Conservation (phyloP, 1,140 invertebrate species). For the Danaus plexippus region DNA sequence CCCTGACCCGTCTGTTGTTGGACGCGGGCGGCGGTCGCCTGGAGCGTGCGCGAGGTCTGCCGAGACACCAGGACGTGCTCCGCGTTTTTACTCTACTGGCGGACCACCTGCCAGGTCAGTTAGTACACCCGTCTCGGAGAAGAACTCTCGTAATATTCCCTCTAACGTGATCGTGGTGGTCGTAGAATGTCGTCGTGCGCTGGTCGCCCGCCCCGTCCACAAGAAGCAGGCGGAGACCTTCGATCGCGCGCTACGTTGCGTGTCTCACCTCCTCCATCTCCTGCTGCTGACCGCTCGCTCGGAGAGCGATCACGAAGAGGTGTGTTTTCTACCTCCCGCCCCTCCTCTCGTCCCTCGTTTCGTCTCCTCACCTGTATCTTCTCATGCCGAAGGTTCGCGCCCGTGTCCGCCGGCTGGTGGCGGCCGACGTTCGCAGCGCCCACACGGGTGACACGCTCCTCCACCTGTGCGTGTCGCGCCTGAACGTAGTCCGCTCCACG, state of each 20-base stretch:
- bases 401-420: constrained; percentile 57
- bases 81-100: constrained; percentile 76
- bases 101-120: constrained; percentile 10
- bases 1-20: constrained; percentile 82
- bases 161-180: neutral
- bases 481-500: constrained; percentile 84
- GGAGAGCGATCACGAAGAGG: constrained; percentile 4
- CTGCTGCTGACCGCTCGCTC: constrained; percentile 28
- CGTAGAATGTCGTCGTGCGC: constrained; percentile 74
- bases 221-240: constrained; percentile 87
- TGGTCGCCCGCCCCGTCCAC: constrained; percentile 79
- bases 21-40: constrained; percentile 80
- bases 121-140: too few species aligned
- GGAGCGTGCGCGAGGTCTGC: constrained; percentile 69
- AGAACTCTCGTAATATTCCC: too few species aligned
- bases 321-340: neutral
- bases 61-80: constrained; percentile 81
- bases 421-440: constrained; percentile 78
- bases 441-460: constrained; percentile 83
- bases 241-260: constrained; percentile 84
- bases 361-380: too few species aligned
- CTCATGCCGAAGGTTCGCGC: constrained; percentile 6
- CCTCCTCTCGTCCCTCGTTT: too few species aligned
- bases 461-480: constrained; percentile 84
- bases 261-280: constrained; percentile 86